These are phyloP conservation scores for Lymantria dispar DNA, from an alignment of 2,888 invertebrate species.

Conservation along the genomic window DNA sequence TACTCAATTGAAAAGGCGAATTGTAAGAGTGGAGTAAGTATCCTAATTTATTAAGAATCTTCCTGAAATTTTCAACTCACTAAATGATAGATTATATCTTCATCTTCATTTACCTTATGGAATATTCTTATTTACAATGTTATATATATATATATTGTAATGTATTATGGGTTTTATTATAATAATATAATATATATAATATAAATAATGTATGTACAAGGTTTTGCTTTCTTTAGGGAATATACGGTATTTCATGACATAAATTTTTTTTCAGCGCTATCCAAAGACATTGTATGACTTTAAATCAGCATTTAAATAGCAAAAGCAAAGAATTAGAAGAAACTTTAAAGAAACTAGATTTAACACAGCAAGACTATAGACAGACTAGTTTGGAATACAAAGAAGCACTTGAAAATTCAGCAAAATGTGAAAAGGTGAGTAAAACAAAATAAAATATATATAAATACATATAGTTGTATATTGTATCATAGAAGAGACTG, in stretches of 20 bases:
- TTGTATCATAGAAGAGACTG: no score
- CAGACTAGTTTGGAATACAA: slow-evolving; percentile 52
- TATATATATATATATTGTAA: not conserved
- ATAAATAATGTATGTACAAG: no score
- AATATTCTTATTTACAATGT: not conserved
- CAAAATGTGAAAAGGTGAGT: slow-evolving; percentile 51
- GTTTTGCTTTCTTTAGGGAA: no score
- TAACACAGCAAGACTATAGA: slow-evolving; percentile 52
- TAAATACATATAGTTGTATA: no score
- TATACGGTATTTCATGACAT: not conserved
- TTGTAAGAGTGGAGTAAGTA: slow-evolving; percentile 57
- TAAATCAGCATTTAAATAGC: slow-evolving; percentile 3
- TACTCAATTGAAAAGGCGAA: slow-evolving; percentile 49
- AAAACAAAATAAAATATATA: not conserved
- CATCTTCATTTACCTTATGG: not conserved
- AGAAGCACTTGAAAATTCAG: slow-evolving; percentile 44
- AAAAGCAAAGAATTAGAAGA: slow-evolving; percentile 40
- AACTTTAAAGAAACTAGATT: slow-evolving; percentile 29
- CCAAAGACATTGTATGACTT: slow-evolving; percentile 40
- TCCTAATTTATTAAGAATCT: not conserved
- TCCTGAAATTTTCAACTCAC: not conserved
- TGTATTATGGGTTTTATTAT: no score
- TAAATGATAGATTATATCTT: not conserved
- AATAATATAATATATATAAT: no score
- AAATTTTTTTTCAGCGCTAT: slow-evolving; percentile 43